These are phyloP conservation scores for Diceros bicornis DNA, from an alignment of 2,797 vertebrate genomes.

Conservation along the genomic window DNA sequence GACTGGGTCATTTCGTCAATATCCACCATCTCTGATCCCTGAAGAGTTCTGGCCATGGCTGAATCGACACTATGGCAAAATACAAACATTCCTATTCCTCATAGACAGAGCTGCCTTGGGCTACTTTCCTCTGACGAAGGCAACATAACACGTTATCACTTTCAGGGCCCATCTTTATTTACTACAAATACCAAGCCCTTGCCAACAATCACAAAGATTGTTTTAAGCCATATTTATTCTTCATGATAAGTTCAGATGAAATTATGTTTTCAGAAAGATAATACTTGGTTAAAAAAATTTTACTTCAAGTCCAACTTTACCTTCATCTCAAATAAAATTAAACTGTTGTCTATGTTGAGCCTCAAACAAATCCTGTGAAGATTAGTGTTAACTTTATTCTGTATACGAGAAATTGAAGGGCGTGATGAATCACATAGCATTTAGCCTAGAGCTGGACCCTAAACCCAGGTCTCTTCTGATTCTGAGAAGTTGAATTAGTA, in stretches of 20 bases:
- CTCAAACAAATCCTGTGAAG: background rate
- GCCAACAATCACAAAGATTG: background rate
- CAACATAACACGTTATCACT: background rate
- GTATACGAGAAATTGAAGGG: background rate
- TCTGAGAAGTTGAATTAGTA: background rate
- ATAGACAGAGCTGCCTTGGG: background rate
- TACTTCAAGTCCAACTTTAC: background rate
- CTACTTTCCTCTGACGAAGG: background rate
- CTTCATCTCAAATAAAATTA: background rate
- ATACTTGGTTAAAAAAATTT: background rate
- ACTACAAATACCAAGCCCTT: background rate
- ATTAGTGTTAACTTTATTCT: background rate
- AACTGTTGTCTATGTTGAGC: background rate
- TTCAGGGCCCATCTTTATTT: background rate
- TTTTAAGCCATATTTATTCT: background rate
- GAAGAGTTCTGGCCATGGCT: background rate
- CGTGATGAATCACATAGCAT: background rate
- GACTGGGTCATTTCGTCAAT: background rate
- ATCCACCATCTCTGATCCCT: background rate
- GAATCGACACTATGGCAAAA: background rate
- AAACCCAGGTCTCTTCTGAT: background rate
- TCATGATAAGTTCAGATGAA: slow-evolving; percentile 9
- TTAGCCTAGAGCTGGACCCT: background rate
- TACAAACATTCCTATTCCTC: background rate
- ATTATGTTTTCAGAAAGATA: background rate